These are phyloP conservation scores for Aleiodes alternator DNA, from an alignment of 2,888 invertebrate genomes.

Conservation along the genomic window DNA sequence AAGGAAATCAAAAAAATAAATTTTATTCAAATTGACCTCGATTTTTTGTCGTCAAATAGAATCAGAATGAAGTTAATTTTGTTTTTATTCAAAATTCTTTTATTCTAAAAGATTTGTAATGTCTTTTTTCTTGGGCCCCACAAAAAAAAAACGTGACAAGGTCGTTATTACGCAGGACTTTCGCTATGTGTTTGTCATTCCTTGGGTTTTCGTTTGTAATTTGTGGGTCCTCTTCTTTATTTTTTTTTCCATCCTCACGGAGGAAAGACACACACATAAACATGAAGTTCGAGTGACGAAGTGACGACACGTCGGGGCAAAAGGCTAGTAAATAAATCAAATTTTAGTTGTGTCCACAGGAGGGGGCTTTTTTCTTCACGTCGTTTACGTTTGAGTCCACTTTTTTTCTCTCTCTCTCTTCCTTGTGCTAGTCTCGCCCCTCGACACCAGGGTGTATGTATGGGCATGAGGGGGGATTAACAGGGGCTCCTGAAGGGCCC, in stretches of 20 bases:
- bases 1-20: not conserved
- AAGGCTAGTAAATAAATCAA: constrained; percentile 35
- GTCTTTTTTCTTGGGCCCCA: not conserved
- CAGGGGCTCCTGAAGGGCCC: constrained; percentile 28
- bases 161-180: not conserved
- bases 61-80: constrained; percentile 10
- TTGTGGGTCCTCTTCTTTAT: not conserved
- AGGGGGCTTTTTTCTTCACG: not conserved
- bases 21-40: constrained; percentile 7
- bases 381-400: constrained; percentile 24
- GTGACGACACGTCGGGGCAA: constrained; percentile 35
- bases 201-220: not conserved
- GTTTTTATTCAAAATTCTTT: not conserved
- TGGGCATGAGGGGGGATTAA: constrained; percentile 18
- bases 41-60: constrained; percentile 25
- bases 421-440: not conserved
- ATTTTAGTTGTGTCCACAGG: constrained; percentile 21
- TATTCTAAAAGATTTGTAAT: not conserved
- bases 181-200: constrained; percentile 6
- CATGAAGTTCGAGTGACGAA: constrained; percentile 16
- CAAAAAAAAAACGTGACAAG: constrained; percentile 24
- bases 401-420: not conserved
- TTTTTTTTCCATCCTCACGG: not conserved
- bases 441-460: constrained; percentile 12
- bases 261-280: not conserved